Evolutionary conservation across 2,113 vertebrate genomes (phyloP), one percentile per base, ranked within the genome.

Genomic region (Strigops habroptila): DNA sequence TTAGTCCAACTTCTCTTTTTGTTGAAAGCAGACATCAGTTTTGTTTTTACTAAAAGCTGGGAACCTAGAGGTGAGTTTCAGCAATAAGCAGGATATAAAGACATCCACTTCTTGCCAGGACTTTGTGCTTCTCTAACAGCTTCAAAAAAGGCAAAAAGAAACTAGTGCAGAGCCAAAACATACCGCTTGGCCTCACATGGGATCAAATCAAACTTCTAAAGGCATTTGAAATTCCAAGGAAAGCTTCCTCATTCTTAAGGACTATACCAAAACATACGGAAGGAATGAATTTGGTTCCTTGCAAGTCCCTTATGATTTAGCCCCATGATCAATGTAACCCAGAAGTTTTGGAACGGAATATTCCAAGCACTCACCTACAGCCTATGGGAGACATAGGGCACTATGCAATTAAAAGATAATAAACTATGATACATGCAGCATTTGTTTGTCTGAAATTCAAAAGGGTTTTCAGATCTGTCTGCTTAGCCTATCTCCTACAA

Each of bases 131-230:
- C 79, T 78, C 83, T 76, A 93, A 80, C 62, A 87, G 75, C 89
- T 89, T 91, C 69, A 95, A 92, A 69, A 91, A 92, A 69, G 80
- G 24, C 7, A 69, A 65, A 79, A 62, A 44, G 44, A 48, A 51
- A 10, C 4, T 12, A 84, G 51, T 2, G 25, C 55, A 62, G 83
- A 93, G 89, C 96, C 94, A 95, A 87, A 95, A 82, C 87, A 91
- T 67, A 93, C 88, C 37, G 18, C 76, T 92, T 37, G 57, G 83
- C 71, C 93, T 96, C 24, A 0, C 89, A 85, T 76, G 81, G 94
- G 94, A 95, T 62, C 77, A 48, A 83, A 95, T 84, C 94, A 96
- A 92, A 93, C 91, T 79, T 91, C 84, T 65, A 55, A 79, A 96
- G 70, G 70, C 81, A 89, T 63, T 33, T 46, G 70, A 64, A 93